phyloP scores from a whole-genome alignment of 2,797 vertebrate genomes.

The Apodemus agrarius region DNA sequence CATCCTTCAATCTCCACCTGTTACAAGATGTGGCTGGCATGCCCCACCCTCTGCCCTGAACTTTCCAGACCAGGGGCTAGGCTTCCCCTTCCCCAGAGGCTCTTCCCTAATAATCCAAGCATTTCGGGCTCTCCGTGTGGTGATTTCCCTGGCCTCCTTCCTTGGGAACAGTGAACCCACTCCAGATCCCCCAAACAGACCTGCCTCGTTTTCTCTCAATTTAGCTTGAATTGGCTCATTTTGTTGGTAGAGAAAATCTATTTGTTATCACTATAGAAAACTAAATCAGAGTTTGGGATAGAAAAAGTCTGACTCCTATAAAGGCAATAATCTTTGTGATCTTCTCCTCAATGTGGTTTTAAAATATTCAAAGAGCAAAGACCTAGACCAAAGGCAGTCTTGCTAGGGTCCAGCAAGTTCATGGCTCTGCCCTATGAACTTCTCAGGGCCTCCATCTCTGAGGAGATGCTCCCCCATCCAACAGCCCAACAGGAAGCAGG shows the following conservation, averaged over 20 bases:
- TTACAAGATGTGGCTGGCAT: background rate
- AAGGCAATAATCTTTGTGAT: background rate
- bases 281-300: background rate
- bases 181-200: background rate
- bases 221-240: background rate
- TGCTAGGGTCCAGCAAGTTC: background rate
- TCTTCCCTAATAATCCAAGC: background rate
- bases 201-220: background rate
- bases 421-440: background rate
- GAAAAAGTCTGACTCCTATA: slow-evolving; percentile 1
- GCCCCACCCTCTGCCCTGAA: background rate
- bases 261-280: background rate
- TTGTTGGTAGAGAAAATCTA: background rate
- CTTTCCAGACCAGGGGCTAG: background rate
- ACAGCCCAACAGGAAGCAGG: background rate
- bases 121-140: background rate
- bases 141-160: background rate
- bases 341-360: background rate
- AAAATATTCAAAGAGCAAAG: slow-evolving; percentile 26
- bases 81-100: background rate
- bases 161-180: background rate
- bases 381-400: background rate
- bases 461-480: background rate
- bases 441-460: background rate
- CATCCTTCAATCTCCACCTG: background rate